Percentiles rank a stretch among this genome's conserved stretches.
phyloP scores from a whole-genome alignment of 1,140 invertebrate genomes.

The Drosophila cardini region DNA sequence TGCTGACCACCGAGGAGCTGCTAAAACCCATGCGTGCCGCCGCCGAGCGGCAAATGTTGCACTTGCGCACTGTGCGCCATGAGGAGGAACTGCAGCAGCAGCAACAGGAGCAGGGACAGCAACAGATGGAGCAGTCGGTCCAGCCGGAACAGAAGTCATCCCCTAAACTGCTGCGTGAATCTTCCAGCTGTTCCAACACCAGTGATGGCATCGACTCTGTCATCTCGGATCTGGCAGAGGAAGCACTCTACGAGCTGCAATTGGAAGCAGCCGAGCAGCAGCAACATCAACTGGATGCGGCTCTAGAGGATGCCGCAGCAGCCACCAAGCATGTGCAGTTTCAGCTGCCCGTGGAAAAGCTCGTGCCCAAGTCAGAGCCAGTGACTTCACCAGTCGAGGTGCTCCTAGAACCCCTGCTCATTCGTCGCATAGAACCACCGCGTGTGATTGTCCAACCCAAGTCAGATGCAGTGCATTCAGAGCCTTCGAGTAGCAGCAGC shows the following conservation, averaged over 20 bases:
- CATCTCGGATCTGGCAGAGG: slow-evolving; percentile 79
- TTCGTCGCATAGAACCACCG: slow-evolving; percentile 64
- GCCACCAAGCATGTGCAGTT: slow-evolving; percentile 61
- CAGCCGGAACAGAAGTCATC: slow-evolving; percentile 4
- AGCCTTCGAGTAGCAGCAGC: slow-evolving; percentile 19
- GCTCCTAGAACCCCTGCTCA: slow-evolving; percentile 49
- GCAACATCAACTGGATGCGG: slow-evolving; percentile 37
- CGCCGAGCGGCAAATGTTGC: slow-evolving; percentile 62
- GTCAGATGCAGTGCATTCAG: background rate
- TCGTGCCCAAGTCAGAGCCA: background rate
- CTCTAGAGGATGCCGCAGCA: background rate
- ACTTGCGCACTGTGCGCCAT: slow-evolving; percentile 65
- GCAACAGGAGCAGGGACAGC: slow-evolving; percentile 15
- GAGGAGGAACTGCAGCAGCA: slow-evolving; percentile 63
- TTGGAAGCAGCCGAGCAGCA: slow-evolving; percentile 72
- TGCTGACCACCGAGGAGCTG: slow-evolving; percentile 72
- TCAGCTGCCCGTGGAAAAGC: slow-evolving; percentile 47
- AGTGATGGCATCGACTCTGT: slow-evolving; percentile 81
- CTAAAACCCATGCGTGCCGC: slow-evolving; percentile 69
- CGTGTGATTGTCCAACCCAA: slow-evolving; percentile 63
- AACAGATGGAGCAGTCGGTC: background rate
- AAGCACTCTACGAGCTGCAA: slow-evolving; percentile 72
- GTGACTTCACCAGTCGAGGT: slow-evolving; percentile 24
- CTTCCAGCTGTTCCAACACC: slow-evolving; percentile 75
- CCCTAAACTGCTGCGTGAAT: slow-evolving; percentile 48